Base-by-base conservation (phyloP, 2,888 invertebrate species). In the Halictus ligatus region DNA sequence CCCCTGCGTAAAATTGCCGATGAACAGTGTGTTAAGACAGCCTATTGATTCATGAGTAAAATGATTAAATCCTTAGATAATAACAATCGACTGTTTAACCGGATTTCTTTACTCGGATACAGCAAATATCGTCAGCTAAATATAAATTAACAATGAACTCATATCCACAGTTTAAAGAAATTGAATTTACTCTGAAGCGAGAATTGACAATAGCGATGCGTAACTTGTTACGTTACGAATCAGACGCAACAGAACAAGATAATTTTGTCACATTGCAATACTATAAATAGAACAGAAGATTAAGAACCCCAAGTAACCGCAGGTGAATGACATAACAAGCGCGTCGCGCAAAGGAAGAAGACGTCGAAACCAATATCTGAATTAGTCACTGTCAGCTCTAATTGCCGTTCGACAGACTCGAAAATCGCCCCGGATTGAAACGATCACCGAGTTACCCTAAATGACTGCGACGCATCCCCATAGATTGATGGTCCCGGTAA, bases 401-500 rank as follows among this genome's bases (percentile, higher is more conserved):
- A 64, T 29, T 29, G 64, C 29, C 3, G 7, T 64, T 18, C 29
- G 64, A 64, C 64, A 18, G 64, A 64, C 64, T 29, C 64, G 29
- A 35, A 35, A 35, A 64, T 64, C 64, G 6, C 2, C 15, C 6
- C 7, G 64, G n/a, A 58, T 58, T 12, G n/a, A 7, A 15, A 29
- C 64, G 13, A 64, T 64, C 64, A n/a, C n/a, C 10, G 58, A 21
- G 58, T n/a, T n/a, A 29, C 29, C 64, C 64, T 18, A 64, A 64
- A 35, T 18, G 64, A 64, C 64, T 64, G 64, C 8, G 29, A 8
- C 29, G 21, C 58, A 58, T 58, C 58, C 64, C 64, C 64, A 18
- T 29, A 64, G 64, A 64, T 64, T 64, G 64, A 64, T 64, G 64
- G 64, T n/a, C 29, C 64, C 29, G 64, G 64, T 64, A 64, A 64